Evolutionary conservation across 2,797 vertebrate species (phyloP).

Genomic region (Acanthurus leucopareius): DNA sequence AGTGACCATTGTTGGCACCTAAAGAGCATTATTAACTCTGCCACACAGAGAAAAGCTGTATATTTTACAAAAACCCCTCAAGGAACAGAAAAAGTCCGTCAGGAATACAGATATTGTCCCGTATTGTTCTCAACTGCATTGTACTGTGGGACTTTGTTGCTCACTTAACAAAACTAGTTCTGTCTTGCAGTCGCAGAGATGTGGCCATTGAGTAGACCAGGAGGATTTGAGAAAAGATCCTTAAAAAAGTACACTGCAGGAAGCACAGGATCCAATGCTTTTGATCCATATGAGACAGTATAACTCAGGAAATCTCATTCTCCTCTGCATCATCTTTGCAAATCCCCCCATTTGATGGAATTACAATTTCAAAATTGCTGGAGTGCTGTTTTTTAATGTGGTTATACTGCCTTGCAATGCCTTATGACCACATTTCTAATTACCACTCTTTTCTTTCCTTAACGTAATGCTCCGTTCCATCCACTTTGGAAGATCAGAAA

Average conservation of each 20-base stretch:
- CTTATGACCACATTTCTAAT: not conserved
- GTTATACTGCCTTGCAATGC: not conserved
- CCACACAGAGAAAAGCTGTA: not conserved
- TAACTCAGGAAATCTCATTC: not conserved
- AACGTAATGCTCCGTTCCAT: conserved; percentile 3
- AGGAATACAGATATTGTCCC: not conserved
- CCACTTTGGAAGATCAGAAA: conserved; percentile 33
- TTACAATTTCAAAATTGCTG: not conserved
- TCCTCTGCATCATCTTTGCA: not conserved
- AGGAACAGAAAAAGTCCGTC: not conserved
- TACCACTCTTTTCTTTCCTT: not conserved
- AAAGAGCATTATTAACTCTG: not conserved
- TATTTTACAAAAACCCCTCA: not conserved
- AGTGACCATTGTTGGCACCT: not conserved
- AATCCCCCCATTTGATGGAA: not conserved
- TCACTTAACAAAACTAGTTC: not conserved
- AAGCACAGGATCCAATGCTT: not conserved
- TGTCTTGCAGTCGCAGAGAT: not conserved
- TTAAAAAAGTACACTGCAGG: not conserved
- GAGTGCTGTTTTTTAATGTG: not conserved
- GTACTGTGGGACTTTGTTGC: not conserved
- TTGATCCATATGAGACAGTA: not conserved
- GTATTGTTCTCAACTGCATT: not conserved
- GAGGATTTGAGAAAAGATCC: not conserved
- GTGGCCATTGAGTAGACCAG: not conserved